Conservation (phyloP, 2,888 invertebrate species). For the Eutolmus rufibarbis region DNA sequence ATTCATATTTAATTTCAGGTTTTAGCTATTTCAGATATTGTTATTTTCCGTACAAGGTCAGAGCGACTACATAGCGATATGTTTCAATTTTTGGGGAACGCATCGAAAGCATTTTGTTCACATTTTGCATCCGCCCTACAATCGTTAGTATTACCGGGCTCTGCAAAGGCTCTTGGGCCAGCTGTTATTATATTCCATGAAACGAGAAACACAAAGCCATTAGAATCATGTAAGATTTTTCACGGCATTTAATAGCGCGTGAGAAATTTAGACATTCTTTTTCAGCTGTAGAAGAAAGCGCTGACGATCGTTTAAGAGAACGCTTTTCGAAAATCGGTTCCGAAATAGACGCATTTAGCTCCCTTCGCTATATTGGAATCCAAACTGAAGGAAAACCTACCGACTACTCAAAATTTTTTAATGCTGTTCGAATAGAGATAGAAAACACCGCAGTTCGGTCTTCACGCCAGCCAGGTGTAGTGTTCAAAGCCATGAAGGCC, state of each 20-base stretch:
- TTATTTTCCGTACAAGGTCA: conserved; percentile 78
- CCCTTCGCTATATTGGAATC: conserved; percentile 73
- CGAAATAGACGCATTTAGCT: conserved; percentile 75
- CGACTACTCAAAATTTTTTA: conserved; percentile 68
- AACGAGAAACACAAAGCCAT: conserved; percentile 74
- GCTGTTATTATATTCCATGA: conserved; percentile 82
- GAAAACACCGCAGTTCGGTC: conserved; percentile 76
- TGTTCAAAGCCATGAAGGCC: conserved; percentile 74
- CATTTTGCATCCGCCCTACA: conserved; percentile 72
- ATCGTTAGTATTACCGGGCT: conserved; percentile 55
- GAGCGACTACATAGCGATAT: conserved; percentile 79
- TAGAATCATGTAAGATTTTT: conserved; percentile 65
- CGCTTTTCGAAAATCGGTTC: conserved; percentile 70
- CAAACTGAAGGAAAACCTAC: conserved; percentile 66
- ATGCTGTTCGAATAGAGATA: conserved; percentile 69
- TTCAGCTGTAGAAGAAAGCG: conserved; percentile 66
- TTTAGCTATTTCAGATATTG: conserved; percentile 81
- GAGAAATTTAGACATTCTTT: conserved; percentile 5
- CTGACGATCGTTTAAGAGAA: conserved; percentile 69
- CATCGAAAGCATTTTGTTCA: conserved; percentile 75
- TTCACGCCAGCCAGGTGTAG: conserved; percentile 71
- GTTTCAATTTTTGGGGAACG: conserved; percentile 78
- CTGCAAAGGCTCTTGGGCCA: conserved; percentile 70
- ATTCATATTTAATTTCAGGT: conserved; percentile 62
- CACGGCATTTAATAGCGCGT: neutral